Conservation (phyloP, 2,888 invertebrate genomes). For the Ecliptopera silaceata region DNA sequence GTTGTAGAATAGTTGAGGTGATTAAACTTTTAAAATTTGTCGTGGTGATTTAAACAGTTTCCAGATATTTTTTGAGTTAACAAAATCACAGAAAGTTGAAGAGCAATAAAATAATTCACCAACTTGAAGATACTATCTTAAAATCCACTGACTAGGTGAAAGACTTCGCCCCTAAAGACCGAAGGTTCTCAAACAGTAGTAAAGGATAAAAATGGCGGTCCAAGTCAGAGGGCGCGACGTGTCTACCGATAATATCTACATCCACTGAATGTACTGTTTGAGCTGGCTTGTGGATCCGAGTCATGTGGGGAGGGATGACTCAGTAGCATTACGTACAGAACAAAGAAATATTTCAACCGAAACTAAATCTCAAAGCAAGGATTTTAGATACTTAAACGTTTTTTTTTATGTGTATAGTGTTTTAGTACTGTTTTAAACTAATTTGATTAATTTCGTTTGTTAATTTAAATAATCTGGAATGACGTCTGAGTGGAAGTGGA, state of each 20-base stretch:
- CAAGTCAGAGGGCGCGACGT: constrained; percentile 30
- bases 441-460: too few species aligned
- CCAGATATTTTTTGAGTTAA: too few species aligned
- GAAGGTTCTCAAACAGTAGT: constrained; percentile 26
- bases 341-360: too few species aligned
- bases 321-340: not conserved
- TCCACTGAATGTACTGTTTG: constrained; percentile 32
- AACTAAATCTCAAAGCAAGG: too few species aligned
- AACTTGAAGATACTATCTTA: not conserved
- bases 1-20: not conserved
- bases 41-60: too few species aligned
- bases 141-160: not conserved
- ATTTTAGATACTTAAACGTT: too few species aligned
- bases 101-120: not conserved
- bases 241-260: constrained; percentile 31
- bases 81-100: not conserved
- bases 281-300: constrained; percentile 2
- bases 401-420: too few species aligned
- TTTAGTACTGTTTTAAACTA: too few species aligned
- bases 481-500: too few species aligned
- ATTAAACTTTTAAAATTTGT: not conserved
- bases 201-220: constrained; percentile 38
- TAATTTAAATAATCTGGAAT: too few species aligned
- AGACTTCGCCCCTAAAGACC: constrained; percentile 23
- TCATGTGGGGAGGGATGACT: not conserved